phyloP scores from a whole-genome alignment of 2,888 invertebrate genomes.

The Steromphala cineraria region DNA sequence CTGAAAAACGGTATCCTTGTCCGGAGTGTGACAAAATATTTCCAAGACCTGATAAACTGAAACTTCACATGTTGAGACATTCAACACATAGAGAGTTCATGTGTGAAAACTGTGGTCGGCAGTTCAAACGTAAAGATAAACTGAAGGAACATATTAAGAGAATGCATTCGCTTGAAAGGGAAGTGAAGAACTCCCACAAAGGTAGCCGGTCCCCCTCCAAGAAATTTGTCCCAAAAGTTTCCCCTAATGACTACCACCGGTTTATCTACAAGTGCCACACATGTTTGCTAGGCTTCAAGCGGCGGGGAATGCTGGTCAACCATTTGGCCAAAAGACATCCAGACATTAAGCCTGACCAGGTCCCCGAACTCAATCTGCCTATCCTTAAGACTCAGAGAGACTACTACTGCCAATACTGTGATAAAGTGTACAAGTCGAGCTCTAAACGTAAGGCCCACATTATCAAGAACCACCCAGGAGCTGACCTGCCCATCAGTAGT shows the following conservation, averaged over 20 bases:
- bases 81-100: conserved; percentile 83
- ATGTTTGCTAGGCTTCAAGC: conserved; percentile 86
- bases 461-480: conserved; percentile 88
- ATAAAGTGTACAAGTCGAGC: conserved; percentile 86
- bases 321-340: conserved; percentile 84
- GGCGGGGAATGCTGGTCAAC: conserved; percentile 90
- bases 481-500: conserved; percentile 79
- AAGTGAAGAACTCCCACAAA: conserved; percentile 49
- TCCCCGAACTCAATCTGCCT: conserved; percentile 86
- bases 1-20: conserved; percentile 82
- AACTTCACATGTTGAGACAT: conserved; percentile 83
- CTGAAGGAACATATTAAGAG: conserved; percentile 84
- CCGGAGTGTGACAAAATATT: conserved; percentile 83
- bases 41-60: conserved; percentile 83
- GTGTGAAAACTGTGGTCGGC: conserved; percentile 86
- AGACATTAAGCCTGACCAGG: conserved; percentile 81
- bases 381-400: conserved; percentile 85
- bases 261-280: conserved; percentile 86
- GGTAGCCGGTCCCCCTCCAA: conserved; percentile 63
- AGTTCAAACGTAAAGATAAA: conserved; percentile 83
- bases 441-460: conserved; percentile 90
- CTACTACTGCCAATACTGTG: conserved; percentile 90
- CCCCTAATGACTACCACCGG: conserved; percentile 82
- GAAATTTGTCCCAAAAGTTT: conserved; percentile 80
- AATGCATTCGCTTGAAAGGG: conserved; percentile 80